Evolutionary conservation across 2,113 vertebrate species (phyloP).

Genomic region (Bufo gargarizans): DNA sequence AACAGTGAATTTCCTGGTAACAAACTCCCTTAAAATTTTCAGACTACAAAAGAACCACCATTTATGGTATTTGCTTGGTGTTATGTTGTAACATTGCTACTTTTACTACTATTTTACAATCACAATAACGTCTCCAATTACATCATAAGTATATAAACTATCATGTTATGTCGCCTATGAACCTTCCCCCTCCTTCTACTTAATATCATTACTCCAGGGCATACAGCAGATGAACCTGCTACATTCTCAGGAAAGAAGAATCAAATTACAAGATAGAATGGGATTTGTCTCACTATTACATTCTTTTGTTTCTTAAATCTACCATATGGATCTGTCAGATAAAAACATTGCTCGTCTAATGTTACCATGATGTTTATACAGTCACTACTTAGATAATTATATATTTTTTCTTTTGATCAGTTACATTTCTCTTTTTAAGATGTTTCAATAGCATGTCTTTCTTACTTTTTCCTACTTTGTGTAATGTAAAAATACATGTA

Average conservation of each 20-base stretch:
- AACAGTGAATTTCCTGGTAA: no score
- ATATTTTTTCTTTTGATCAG: background rate
- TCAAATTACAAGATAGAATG: constrained; percentile 45
- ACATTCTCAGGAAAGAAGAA: constrained; percentile 15
- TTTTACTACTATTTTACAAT: background rate
- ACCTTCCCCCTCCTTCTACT: constrained; percentile 3
- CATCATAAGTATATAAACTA: constrained; percentile 6
- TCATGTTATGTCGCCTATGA: constrained; percentile 16
- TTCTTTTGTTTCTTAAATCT: constrained; percentile 39
- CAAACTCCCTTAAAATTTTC: background rate
- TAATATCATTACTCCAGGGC: constrained; percentile 25
- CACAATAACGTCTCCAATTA: background rate
- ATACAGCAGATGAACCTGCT: constrained; percentile 31
- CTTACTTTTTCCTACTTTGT: background rate
- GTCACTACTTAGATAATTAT: constrained; percentile 10
- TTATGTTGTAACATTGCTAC: background rate
- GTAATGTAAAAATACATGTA: background rate
- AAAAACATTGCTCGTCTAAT: constrained; percentile 46
- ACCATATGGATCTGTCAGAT: constrained; percentile 25
- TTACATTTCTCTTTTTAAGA: background rate
- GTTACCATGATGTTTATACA: constrained; percentile 35
- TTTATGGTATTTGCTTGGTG: background rate
- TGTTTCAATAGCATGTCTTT: background rate
- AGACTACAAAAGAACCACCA: background rate
- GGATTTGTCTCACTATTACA: constrained; percentile 44